phyloP scores from a whole-genome alignment of 1,140 invertebrate genomes.

The Drosophila grimshawi region DNA sequence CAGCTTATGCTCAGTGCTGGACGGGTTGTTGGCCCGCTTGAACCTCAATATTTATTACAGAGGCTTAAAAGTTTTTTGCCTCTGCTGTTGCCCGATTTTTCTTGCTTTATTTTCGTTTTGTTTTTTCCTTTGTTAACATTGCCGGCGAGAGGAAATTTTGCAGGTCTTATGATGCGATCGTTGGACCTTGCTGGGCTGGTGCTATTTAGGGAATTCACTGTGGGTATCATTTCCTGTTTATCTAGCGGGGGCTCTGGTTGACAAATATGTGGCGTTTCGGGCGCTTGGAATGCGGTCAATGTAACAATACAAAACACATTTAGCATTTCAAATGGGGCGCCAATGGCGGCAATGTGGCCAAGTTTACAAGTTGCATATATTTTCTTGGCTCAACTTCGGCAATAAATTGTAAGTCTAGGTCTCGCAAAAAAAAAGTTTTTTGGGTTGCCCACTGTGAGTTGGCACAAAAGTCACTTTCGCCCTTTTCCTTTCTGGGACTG shows the following conservation, averaged over 20 bases:
- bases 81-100: slow-evolving; percentile 13
- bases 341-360: slow-evolving; percentile 43
- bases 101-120: slow-evolving; percentile 8
- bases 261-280: slow-evolving; percentile 72
- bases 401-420: slow-evolving; percentile 73
- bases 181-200: slow-evolving; percentile 22
- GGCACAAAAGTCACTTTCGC: slow-evolving; percentile 35
- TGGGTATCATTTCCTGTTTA: slow-evolving; percentile 73
- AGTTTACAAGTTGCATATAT: slow-evolving; percentile 56
- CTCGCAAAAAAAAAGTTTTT: slow-evolving; percentile 56
- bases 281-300: slow-evolving; percentile 75
- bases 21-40: slow-evolving; percentile 20
- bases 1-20: slow-evolving; percentile 57
- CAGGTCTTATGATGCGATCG: slow-evolving; percentile 78
- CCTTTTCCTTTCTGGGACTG: background rate
- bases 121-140: slow-evolving; percentile 25
- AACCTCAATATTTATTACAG: slow-evolving; percentile 71
- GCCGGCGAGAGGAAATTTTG: slow-evolving; percentile 44
- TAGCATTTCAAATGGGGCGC: slow-evolving; percentile 63
- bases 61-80: slow-evolving; percentile 63
- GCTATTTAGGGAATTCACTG: slow-evolving; percentile 27
- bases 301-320: slow-evolving; percentile 61
- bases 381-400: slow-evolving; percentile 66
- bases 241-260: slow-evolving; percentile 56
- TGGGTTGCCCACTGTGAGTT: slow-evolving; percentile 31